Evolutionary conservation across 2,888 invertebrate species (phyloP).

Genomic region (Allacma fusca): DNA sequence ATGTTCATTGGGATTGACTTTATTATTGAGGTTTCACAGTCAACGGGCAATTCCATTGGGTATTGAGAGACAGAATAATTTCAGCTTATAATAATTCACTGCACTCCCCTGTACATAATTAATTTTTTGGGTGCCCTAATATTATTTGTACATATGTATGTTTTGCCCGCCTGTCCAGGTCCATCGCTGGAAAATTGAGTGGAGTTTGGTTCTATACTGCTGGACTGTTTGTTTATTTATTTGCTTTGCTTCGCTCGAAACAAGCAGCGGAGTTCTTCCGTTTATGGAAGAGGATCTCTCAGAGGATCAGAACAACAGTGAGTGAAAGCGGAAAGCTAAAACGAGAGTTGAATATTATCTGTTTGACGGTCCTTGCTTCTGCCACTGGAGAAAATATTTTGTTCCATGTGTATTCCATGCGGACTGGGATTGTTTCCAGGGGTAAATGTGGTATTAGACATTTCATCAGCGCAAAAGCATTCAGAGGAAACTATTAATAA

Average conservation of each 20-base stretch:
- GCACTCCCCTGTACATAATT: background rate
- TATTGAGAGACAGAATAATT: background rate
- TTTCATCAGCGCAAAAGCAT: background rate
- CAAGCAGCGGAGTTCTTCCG: slow-evolving; percentile 46
- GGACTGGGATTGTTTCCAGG: background rate
- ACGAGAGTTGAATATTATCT: slow-evolving; percentile 52
- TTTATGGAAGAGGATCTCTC: slow-evolving; percentile 47
- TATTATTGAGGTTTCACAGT: slow-evolving; percentile 7
- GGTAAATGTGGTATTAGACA: background rate
- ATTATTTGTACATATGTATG: too few relatives aligned
- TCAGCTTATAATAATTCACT: background rate
- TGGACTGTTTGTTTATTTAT: slow-evolving; percentile 51
- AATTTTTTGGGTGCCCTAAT: background rate
- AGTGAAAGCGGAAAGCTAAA: slow-evolving; percentile 40
- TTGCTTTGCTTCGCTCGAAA: slow-evolving; percentile 48
- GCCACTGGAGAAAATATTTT: slow-evolving; percentile 56
- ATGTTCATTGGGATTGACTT: slow-evolving; percentile 50
- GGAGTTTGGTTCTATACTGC: slow-evolving; percentile 57
- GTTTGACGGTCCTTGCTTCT: slow-evolving; percentile 47
- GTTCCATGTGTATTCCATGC: slow-evolving; percentile 56
- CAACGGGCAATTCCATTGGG: slow-evolving; percentile 9
- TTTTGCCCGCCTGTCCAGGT: too few relatives aligned
- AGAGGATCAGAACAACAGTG: slow-evolving; percentile 39
- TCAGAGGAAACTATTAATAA: background rate
- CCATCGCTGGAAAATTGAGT: slow-evolving; percentile 31